A percentile compares a stretch with the other conserved stretches of the same genome.
Conservation (phyloP, 2,797 vertebrate genomes). For the Enteromius treurensis region DNA sequence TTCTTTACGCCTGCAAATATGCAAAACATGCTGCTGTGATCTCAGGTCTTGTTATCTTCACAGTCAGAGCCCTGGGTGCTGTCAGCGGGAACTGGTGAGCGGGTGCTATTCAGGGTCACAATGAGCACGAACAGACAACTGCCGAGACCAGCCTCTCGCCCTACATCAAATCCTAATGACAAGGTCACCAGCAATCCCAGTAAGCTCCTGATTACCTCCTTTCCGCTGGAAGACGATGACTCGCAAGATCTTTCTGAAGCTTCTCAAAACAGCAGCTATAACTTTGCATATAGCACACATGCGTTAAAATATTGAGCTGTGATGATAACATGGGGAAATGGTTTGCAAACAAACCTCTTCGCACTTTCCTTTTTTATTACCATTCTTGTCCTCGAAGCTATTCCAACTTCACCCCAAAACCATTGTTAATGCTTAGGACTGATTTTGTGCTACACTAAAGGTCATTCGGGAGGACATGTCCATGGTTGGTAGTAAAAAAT, state of each 20-base stretch:
- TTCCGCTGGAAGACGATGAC: neutral
- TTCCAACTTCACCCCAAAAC: neutral
- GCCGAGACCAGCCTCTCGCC: neutral
- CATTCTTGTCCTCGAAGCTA: no score
- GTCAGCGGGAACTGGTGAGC: slow-evolving; percentile 25
- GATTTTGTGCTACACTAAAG: no score
- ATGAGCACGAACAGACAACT: neutral
- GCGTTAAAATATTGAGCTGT: neutral
- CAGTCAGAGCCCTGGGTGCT: slow-evolving; percentile 37
- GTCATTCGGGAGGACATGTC: no score
- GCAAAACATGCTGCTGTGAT: slow-evolving; percentile 19
- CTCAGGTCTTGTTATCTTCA: slow-evolving; percentile 38
- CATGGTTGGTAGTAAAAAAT: neutral
- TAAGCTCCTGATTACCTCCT: slow-evolving; percentile 48
- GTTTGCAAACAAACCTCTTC: neutral
- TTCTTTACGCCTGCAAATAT: slow-evolving; percentile 37
- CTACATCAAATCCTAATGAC: slow-evolving; percentile 22
- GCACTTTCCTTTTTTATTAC: neutral
- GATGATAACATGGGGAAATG: neutral
- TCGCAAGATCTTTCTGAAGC: neutral
- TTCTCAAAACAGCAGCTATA: neutral
- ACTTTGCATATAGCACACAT: neutral
- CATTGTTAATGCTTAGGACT: neutral
- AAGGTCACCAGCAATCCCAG: slow-evolving; percentile 35
- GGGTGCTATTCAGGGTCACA: slow-evolving; percentile 30